A percentile compares a stretch with the other conserved stretches of the same genome.
Conservation (phyloP, 2,888 invertebrate genomes). For the Andrena praecox region DNA sequence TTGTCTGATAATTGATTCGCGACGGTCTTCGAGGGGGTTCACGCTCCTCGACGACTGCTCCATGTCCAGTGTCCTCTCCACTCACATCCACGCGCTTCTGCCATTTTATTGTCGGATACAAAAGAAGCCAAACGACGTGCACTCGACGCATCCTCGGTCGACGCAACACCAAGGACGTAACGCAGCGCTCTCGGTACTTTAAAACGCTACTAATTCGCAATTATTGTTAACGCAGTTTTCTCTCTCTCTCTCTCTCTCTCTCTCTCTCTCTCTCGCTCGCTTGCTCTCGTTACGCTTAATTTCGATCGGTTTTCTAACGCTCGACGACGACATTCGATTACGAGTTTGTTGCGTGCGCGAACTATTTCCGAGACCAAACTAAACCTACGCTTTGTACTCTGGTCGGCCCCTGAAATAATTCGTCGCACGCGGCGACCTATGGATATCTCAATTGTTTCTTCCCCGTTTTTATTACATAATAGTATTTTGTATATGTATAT, state of each 20-base stretch:
- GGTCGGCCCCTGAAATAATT: conserved; percentile 81
- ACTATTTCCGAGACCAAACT: conserved; percentile 81
- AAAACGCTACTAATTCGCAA: neutral
- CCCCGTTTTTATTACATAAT: conserved; percentile 48
- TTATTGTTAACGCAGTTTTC: neutral
- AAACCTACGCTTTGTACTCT: conserved; percentile 83
- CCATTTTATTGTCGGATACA: conserved; percentile 62
- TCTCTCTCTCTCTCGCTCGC: neutral
- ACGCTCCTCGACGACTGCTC: neutral
- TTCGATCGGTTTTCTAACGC: conserved; percentile 46
- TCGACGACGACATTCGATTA: conserved; percentile 63
- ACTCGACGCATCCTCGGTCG: conserved; percentile 29
- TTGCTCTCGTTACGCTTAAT: neutral
- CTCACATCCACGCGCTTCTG: conserved; percentile 5
- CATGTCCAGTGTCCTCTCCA: neutral
- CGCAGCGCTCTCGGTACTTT: neutral
- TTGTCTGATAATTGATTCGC: conserved; percentile 58
- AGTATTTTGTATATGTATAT: conserved; percentile 42
- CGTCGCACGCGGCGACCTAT: conserved; percentile 70
- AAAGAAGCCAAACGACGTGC: conserved; percentile 48
- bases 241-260: neutral
- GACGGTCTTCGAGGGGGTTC: conserved; percentile 3
- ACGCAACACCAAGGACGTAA: conserved; percentile 37
- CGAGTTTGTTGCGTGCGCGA: conserved; percentile 66
- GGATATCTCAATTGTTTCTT: conserved; percentile 33